Base-by-base conservation (phyloP, 2,797 vertebrate genomes). In the Helostoma temminkii region DNA sequence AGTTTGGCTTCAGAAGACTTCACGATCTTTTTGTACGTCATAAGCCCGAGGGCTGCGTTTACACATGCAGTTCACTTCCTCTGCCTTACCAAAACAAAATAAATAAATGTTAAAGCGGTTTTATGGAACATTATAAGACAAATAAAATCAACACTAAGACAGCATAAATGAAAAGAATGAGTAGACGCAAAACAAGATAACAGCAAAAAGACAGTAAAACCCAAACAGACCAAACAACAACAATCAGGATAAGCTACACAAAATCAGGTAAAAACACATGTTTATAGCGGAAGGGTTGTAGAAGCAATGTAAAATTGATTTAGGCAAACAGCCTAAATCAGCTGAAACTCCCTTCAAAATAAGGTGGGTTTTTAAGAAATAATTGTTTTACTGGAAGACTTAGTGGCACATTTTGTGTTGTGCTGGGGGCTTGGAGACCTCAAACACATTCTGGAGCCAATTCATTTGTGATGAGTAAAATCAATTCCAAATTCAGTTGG, bases 1-100 rank as follows among this genome's bases (percentile, higher is more conserved):
- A 36, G 25, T 53, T 52, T 49, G 28, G 59, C 34, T 54, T 75
- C 68, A 56, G 39, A 75, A 24, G 43, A 60, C 30, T 25, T 41
- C 11, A 1, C 25, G 37, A 47, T 56, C 25, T 26, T 54, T 28
- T 53, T 48, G 64, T 15, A 24, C 32, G 15, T 22, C 37, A 9
- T 12, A 24, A 65, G 8, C 12, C 48, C 6, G 36, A 21, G 37
- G 8, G 24, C 30, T 18, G n/a, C 24, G 37, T 52, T 66, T 30
- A 41, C 10, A 34, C 19, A 12, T 22, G n/a, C 21, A 12, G 41
- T 54, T 46, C 12, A 14, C 4, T 6, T 65, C 50, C 49, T 1
- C 12, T 37, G 42, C 6, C 43, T 47, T 50, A 59, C 16, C 6
- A 60, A 46, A n/a, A 7, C 37, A n/a, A n/a, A n/a, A n/a, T n/a